These are phyloP conservation scores for Cacatua alba DNA, from an alignment of 2,113 vertebrate genomes.

Conservation along the genomic window DNA sequence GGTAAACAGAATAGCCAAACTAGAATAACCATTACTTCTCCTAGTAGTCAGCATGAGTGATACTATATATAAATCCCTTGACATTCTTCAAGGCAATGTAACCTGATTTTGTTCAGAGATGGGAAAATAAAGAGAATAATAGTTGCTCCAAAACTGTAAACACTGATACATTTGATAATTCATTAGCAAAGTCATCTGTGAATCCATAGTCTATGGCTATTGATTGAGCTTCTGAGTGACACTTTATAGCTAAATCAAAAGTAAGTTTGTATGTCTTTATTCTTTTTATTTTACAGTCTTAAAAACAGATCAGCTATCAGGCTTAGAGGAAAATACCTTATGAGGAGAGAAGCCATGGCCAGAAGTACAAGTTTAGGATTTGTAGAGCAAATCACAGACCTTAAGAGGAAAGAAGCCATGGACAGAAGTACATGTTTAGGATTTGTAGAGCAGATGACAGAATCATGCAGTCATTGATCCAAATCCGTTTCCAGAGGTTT, in stretches of 20 bases:
- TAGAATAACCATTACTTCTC: not conserved
- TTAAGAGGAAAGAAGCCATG: not conserved
- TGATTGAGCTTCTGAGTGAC: not conserved
- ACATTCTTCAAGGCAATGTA: not conserved
- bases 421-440: not conserved
- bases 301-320: not conserved
- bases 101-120: not conserved
- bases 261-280: not conserved
- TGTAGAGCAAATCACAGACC: not conserved
- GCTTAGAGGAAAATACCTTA: not conserved
- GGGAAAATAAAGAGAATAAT: not conserved
- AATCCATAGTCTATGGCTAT: not conserved
- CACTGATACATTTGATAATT: not conserved
- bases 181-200: not conserved
- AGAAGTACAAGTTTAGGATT: not conserved
- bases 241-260: not conserved
- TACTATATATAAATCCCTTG: not conserved
- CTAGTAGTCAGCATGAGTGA: not conserved
- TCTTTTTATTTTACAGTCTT: not conserved
- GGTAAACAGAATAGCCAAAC: not conserved
- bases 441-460: not conserved
- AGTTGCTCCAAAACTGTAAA: not conserved
- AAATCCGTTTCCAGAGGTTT: not conserved
- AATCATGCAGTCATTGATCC: not conserved
- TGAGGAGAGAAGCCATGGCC: not conserved